phyloP scores from a whole-genome alignment of 2,113 vertebrate genomes.

The Hylia prasina region DNA sequence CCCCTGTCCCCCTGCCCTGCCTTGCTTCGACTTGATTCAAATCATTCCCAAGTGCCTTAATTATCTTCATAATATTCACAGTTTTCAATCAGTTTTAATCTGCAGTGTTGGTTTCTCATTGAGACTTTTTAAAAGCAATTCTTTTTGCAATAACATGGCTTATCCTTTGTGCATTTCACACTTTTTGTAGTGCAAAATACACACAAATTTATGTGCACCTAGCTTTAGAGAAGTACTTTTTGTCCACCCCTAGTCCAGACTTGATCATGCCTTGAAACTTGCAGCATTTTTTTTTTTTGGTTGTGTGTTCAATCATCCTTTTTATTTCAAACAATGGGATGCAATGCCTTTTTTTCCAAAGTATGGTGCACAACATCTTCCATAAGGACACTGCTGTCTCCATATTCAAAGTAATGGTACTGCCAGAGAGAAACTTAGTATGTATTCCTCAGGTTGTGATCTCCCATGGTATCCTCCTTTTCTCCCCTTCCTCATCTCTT shows the following conservation, averaged over 20 bases:
- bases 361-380: neutral
- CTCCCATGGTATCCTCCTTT: neutral
- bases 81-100: neutral
- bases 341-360: neutral
- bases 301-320: neutral
- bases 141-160: neutral
- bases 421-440: neutral
- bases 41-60: neutral
- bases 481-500: neutral
- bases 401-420: neutral
- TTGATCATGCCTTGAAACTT: neutral
- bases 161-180: neutral
- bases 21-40: neutral
- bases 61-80: neutral
- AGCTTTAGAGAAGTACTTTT: neutral
- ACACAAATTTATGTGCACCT: neutral
- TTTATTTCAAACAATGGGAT: neutral
- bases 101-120: neutral
- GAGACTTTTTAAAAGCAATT: neutral
- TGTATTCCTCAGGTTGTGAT: neutral
- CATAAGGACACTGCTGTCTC: rapidly evolving
- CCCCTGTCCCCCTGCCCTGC: rapidly evolving
- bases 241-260: neutral
- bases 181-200: neutral
- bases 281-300: neutral